Base-by-base conservation (phyloP, 35 echinoderm and acorn worm species). In the Lytechinus variegatus region DNA sequence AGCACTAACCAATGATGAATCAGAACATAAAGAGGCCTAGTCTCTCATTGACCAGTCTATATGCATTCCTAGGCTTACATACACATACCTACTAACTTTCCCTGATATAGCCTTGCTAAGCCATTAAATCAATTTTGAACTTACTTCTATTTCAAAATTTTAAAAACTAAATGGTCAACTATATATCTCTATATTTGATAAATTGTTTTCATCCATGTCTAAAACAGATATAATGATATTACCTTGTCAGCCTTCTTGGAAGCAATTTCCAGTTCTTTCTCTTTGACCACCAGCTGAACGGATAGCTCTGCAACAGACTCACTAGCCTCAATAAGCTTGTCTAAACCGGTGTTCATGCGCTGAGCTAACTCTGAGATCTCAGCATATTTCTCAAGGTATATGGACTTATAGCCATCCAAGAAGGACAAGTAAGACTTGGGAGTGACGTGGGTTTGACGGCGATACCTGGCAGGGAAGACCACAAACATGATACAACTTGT, bases 381-480 rank as follows among this genome's bases (percentile, higher is more conserved):
- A 0, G 94, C 27, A 91, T 98, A 95, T 86, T 99, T 97, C 96
- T 99, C 97, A 29, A 95, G 57, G 71, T 99, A 99, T 79, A 99
- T 98, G 66, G 96, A 95, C 96, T 97, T 99, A 87, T 99, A 99
- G 24, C 98, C 98, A 89, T 99, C 96, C 54, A 99, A 95, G 89
- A 99, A 99, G 44, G 98, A 99, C 86, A 99, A 94, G 97, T 99
- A 99, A 8, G 98, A 99, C 94, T 99, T 99, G n/a, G 98, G 98
- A 12, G 98, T 99, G 19, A 99, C 98, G 91, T 98, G 98, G 9
- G 98, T 98, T 92, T 99, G 98, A 54, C 98, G 97, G 27, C 98
- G 98, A 96, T 99, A 99, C 86, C 98, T 99, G 56, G 16, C 21
- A 16, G 55, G 52, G 21, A 55, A 11, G 52, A 52, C 55, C 4